Conservation (phyloP, 2,888 invertebrate species). For the Xestoiulus laeticollis region DNA sequence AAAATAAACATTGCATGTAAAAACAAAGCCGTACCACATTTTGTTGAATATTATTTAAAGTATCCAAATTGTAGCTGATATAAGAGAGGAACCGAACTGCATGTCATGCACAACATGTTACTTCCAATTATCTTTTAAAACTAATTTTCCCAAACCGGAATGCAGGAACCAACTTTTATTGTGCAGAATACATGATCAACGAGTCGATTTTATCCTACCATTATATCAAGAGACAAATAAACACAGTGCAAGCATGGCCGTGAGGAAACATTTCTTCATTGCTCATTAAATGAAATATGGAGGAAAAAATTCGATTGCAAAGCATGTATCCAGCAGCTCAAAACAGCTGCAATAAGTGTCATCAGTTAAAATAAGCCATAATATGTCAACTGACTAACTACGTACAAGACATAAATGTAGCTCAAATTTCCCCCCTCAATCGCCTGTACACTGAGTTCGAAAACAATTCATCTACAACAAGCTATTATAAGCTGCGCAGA, state of each 20-base stretch:
- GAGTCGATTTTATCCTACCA: neutral
- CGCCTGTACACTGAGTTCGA: neutral
- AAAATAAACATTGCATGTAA: too few relatives aligned
- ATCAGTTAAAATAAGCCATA: neutral
- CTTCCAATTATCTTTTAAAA: neutral
- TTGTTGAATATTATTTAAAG: too few relatives aligned
- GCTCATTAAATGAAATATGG: neutral
- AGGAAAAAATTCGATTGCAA: neutral
- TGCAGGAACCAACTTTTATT: neutral
- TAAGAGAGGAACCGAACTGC: too few relatives aligned
- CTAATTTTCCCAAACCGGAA: neutral
- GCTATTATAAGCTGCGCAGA: neutral
- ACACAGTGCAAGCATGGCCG: neutral
- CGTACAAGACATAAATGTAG: neutral
- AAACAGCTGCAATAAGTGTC: neutral
- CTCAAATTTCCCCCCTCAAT: neutral
- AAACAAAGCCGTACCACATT: too few relatives aligned
- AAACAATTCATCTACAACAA: neutral
- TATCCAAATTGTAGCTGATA: too few relatives aligned
- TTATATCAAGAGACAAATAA: neutral
- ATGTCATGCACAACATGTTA: too few relatives aligned
- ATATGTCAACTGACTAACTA: neutral
- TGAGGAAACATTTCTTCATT: neutral
- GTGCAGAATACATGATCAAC: neutral
- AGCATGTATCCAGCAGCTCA: neutral